Conservation (phyloP, 92 coral and sea anemone genomes). For the Micromussa lordhowensis region DNA sequence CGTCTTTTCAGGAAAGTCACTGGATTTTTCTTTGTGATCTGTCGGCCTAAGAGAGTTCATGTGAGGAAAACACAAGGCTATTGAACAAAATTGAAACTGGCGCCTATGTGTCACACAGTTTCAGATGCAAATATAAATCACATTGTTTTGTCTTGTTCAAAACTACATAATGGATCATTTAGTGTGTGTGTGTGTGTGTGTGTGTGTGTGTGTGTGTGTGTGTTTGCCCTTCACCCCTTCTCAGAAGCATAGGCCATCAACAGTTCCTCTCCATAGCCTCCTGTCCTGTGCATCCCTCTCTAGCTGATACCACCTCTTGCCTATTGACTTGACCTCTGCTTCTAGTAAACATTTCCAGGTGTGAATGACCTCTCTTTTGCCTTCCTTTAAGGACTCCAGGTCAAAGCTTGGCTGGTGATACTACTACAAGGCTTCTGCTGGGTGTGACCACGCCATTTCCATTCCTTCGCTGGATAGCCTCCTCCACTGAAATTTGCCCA, state of each 20-base stretch:
- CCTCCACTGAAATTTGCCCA: not conserved
- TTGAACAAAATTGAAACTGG: no score
- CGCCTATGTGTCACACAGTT: no score
- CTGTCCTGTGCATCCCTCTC: not conserved
- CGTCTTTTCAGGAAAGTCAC: no score
- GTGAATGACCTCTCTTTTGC: conserved; percentile 22
- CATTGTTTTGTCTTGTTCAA: no score
- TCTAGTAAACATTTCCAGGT: conserved; percentile 20
- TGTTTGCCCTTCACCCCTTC: conserved; percentile 1
- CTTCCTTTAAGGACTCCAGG: conserved; percentile 7
- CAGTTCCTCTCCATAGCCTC: conserved; percentile 14
- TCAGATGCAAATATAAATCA: no score
- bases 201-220: no score
- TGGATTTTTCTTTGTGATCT: no score
- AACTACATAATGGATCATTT: no score
- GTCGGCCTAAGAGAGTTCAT: no score
- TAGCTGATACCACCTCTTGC: conserved; percentile 19
- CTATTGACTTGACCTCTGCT: conserved; percentile 19
- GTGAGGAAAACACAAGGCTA: no score
- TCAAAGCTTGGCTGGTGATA: conserved; percentile 30
- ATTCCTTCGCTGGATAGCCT: not conserved
- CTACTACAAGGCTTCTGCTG: not conserved
- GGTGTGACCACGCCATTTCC: conserved; percentile 24
- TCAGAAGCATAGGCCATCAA: conserved; percentile 8
- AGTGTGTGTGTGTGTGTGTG: no score